A percentile compares a stretch with the other conserved stretches of the same genome.
Conservation (phyloP, 1,140 invertebrate species). For the Brevipalpus yothersi region DNA sequence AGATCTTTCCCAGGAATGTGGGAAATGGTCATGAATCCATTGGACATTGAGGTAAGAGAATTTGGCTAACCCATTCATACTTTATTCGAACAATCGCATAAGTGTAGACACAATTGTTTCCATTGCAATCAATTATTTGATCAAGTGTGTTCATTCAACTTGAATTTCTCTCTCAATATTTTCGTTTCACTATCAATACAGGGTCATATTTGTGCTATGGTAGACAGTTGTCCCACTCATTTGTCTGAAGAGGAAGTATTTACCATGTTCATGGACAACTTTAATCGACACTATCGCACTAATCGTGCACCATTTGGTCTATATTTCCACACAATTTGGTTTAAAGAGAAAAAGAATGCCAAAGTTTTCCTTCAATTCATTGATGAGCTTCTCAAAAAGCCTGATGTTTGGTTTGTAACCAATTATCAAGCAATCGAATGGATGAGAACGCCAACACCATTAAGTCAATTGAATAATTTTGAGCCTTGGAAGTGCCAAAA, state of each 20-base stretch:
- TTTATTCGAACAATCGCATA: no score
- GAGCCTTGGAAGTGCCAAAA: conserved; percentile 75
- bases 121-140: no score
- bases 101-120: no score
- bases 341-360: conserved; percentile 79
- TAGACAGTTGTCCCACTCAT: conserved; percentile 18
- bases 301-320: conserved; percentile 81
- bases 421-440: conserved; percentile 83
- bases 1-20: conserved; percentile 59
- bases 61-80: conserved; percentile 16
- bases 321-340: conserved; percentile 81
- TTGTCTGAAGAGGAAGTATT: conserved; percentile 17
- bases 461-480: conserved; percentile 62
- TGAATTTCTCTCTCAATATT: background rate
- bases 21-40: conserved; percentile 88
- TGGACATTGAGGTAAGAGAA: conserved; percentile 64
- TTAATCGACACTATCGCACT: conserved; percentile 70
- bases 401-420: conserved; percentile 82
- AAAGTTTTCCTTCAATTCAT: conserved; percentile 78
- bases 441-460: conserved; percentile 71
- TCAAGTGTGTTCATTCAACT: no score
- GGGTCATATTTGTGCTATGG: conserved; percentile 43
- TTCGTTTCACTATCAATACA: conserved; percentile 64
- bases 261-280: conserved; percentile 24
- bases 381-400: conserved; percentile 58